Base-by-base conservation (phyloP, 2,888 invertebrate genomes). In the Drosophila cracens region DNA sequence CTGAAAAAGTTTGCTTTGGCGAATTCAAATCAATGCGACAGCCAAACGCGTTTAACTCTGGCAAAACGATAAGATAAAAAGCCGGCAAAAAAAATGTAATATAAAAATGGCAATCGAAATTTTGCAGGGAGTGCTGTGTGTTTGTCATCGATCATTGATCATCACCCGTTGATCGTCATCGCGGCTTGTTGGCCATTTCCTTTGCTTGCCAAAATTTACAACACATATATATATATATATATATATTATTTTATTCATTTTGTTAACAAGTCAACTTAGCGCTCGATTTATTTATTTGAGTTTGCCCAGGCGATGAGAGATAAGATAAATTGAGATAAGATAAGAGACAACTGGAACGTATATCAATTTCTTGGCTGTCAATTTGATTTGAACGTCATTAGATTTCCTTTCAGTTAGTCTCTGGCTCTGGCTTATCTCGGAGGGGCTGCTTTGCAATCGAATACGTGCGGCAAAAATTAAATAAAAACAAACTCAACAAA, bases 31-130 rank as follows among this genome's bases (percentile, higher is more conserved):
- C 60, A 71, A 71, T 52, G 71, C 73, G 79, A 59, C 67, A 64
- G 66, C 48, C 56, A 68, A 76, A 70, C 73, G 82, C 79, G 69
- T 73, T 56, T 85, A 81, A 77, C 80, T 83, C 77, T 73, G 34
- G 48, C 56, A 62, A 63, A 51, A 27, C 48, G 77, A 77, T 80
- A 58, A 77, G 77, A 77, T 77, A 77, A 77, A 79, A 27, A 60
- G 62, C 60, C 70, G 75, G 33, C 64, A 61, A 65, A 52, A 27
- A 27, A 56, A 21, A 18, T 36, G 13, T 7, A 27, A 11, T 31
- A 21, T 16, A 29, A 53, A 53, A 53, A 29, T 63, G 18, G 49
- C 49, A 53, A 78, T 62, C 54, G 69, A 61, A 18, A 27, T 31
- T 51, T 48, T 29, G 27, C 46, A 46, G 16, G 7, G 13, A 25